phyloP scores from a whole-genome alignment of 2,797 vertebrate species.

The Meriones psammophilus region DNA sequence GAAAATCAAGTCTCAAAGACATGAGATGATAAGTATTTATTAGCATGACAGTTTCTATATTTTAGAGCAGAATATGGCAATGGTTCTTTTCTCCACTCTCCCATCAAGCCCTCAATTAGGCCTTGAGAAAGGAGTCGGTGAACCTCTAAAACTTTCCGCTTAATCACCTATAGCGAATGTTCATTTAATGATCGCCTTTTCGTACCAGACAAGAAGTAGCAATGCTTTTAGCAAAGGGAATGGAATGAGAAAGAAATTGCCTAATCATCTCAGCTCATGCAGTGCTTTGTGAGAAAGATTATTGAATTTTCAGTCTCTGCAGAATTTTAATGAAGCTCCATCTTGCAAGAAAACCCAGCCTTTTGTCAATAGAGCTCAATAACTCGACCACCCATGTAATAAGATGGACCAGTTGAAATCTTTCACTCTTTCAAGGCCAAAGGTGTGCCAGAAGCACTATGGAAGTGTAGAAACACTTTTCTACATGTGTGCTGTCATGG shows the following conservation, averaged over 20 bases:
- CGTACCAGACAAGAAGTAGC: slow-evolving; percentile 90
- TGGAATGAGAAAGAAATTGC: slow-evolving; percentile 91
- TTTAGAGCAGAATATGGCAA: slow-evolving; percentile 78
- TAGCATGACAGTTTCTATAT: slow-evolving; percentile 76
- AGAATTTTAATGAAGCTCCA: slow-evolving; percentile 95
- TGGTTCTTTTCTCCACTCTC: slow-evolving; percentile 62
- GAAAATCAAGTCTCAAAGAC: slow-evolving; percentile 25
- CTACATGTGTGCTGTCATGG: neutral
- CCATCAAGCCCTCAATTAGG: slow-evolving; percentile 86
- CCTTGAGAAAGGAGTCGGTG: slow-evolving; percentile 86
- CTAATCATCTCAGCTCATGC: slow-evolving; percentile 92
- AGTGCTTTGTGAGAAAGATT: slow-evolving; percentile 92
- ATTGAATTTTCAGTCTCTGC: slow-evolving; percentile 94
- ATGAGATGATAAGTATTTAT: slow-evolving; percentile 31
- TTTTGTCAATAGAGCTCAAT: slow-evolving; percentile 94
- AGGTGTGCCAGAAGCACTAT: slow-evolving; percentile 77
- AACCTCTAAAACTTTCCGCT: slow-evolving; percentile 90
- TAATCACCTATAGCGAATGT: slow-evolving; percentile 90
- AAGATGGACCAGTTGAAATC: slow-evolving; percentile 92
- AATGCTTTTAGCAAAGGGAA: slow-evolving; percentile 89
- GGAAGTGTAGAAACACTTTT: slow-evolving; percentile 76
- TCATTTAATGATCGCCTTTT: slow-evolving; percentile 92
- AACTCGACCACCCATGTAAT: slow-evolving; percentile 94
- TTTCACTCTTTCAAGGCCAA: slow-evolving; percentile 87
- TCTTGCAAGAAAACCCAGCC: slow-evolving; percentile 91